Percentiles rank a stretch among this genome's conserved stretches.
Conservation (phyloP, 1,140 invertebrate genomes). For the Gryon sp. region DNA sequence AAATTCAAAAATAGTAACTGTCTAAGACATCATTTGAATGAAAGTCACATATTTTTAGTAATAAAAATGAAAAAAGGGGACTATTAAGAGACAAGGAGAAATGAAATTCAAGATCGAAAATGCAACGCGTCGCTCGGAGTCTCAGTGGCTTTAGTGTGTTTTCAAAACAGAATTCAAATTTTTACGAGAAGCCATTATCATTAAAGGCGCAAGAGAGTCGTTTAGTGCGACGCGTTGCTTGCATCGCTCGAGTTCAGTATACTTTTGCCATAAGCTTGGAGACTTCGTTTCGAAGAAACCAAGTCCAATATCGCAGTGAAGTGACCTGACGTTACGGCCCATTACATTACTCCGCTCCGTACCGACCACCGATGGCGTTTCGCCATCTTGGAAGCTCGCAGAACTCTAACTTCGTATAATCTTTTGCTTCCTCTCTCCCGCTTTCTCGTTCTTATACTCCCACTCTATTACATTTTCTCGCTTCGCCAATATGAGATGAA, state of each 20-base stretch:
- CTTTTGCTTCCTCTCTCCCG: not conserved
- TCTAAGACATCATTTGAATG: too few relatives aligned
- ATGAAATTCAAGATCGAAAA: slow-evolving; percentile 65
- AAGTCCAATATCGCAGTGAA: slow-evolving; percentile 63
- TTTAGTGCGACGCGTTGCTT: slow-evolving; percentile 47
- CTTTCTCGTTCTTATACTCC: not conserved
- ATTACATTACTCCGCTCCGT: slow-evolving; percentile 58
- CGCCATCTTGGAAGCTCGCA: slow-evolving; percentile 44
- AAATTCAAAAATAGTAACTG: too few relatives aligned
- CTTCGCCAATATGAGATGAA: too few relatives aligned
- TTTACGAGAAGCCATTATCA: slow-evolving; percentile 69
- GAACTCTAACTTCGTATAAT: slow-evolving; percentile 25
- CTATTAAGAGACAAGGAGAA: slow-evolving; percentile 18
- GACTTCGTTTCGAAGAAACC: slow-evolving; percentile 53
- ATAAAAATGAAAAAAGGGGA: slow-evolving; percentile 1
- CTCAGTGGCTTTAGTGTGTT: slow-evolving; percentile 55
- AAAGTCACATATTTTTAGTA: too few relatives aligned
- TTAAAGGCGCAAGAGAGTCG: slow-evolving; percentile 61
- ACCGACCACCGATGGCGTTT: slow-evolving; percentile 54
- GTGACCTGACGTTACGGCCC: slow-evolving; percentile 61
- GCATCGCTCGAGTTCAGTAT: slow-evolving; percentile 35
- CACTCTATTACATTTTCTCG: too few relatives aligned
- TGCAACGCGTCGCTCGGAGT: slow-evolving; percentile 54
- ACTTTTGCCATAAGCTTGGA: slow-evolving; percentile 49
- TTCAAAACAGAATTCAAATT: slow-evolving; percentile 73